phyloP scores from a whole-genome alignment of 2,888 invertebrate genomes.

The Arge pagana region DNA sequence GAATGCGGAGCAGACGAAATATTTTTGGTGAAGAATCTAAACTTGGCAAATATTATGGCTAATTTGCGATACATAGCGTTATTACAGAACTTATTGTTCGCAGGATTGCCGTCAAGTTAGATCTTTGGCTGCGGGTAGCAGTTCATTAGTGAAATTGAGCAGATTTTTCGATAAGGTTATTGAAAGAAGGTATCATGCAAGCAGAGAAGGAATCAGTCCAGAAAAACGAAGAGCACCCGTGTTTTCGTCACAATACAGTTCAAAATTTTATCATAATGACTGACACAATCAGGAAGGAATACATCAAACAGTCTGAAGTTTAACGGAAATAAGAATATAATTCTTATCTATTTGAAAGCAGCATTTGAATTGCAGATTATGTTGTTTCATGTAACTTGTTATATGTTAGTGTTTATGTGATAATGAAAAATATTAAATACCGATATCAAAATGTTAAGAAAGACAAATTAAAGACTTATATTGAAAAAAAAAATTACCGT shows the following conservation, averaged over 20 bases:
- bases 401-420: no score
- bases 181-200: slow-evolving; percentile 63
- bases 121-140: slow-evolving; percentile 91
- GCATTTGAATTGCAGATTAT: no score
- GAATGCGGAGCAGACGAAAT: slow-evolving; percentile 95
- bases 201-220: slow-evolving; percentile 60
- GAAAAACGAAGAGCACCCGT: slow-evolving; percentile 62
- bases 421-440: no score
- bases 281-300: slow-evolving; percentile 35
- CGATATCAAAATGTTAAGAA: no score
- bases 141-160: slow-evolving; percentile 90
- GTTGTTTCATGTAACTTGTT: no score
- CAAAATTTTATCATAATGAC: slow-evolving; percentile 66
- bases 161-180: slow-evolving; percentile 92
- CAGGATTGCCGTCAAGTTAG: slow-evolving; percentile 69
- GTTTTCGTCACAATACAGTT: slow-evolving; percentile 60
- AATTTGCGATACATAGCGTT: not conserved
- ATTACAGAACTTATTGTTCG: slow-evolving; percentile 30
- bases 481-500: no score
- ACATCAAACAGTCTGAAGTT: no score
- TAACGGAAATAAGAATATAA: no score
- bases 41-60: not conserved
- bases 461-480: no score
- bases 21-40: slow-evolving; percentile 65
- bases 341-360: no score